Percentiles rank a stretch among this genome's conserved stretches.
These are phyloP conservation scores for honey bee (Apis mellifera) DNA, from an alignment of 1,140 invertebrate species.

Conservation along the genomic window DNA sequence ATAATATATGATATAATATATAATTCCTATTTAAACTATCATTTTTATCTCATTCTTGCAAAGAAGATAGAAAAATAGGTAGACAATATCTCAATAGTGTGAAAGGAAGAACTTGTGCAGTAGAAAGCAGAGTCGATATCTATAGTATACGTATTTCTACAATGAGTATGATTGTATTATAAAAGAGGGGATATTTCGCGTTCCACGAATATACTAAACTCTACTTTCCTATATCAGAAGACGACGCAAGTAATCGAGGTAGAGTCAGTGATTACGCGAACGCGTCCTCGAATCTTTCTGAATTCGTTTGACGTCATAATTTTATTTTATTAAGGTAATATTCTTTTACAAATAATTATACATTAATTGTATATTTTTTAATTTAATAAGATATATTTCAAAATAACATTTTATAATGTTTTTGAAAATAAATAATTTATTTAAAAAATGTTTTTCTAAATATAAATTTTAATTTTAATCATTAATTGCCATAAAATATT, in stretches of 20 bases:
- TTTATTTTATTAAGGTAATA: conserved; percentile 45
- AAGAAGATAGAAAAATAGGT: not conserved
- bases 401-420: no score
- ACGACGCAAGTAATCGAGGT: conserved; percentile 27
- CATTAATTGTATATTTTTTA: not conserved
- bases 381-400: not conserved
- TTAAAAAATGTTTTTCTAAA: not conserved
- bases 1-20: conserved; percentile 12
- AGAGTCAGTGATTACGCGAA: conserved; percentile 49
- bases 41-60: not conserved
- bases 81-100: conserved; percentile 17
- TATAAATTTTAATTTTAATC: not conserved
- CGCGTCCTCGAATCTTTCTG: conserved; percentile 43
- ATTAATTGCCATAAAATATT: not conserved
- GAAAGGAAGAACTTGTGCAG: conserved; percentile 53
- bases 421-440: no score
- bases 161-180: conserved; percentile 22
- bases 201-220: conserved; percentile 54
- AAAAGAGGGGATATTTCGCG: conserved; percentile 54
- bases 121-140: conserved; percentile 1
- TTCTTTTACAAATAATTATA: not conserved
- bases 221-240: conserved; percentile 44
- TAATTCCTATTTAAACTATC: not conserved
- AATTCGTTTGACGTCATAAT: not conserved
- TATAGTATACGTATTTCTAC: conserved; percentile 35